Evolutionary conservation across 1,140 invertebrate species (phyloP), one percentile per base, ranked within the genome.

Genomic region (Monochamus saltuarius): DNA sequence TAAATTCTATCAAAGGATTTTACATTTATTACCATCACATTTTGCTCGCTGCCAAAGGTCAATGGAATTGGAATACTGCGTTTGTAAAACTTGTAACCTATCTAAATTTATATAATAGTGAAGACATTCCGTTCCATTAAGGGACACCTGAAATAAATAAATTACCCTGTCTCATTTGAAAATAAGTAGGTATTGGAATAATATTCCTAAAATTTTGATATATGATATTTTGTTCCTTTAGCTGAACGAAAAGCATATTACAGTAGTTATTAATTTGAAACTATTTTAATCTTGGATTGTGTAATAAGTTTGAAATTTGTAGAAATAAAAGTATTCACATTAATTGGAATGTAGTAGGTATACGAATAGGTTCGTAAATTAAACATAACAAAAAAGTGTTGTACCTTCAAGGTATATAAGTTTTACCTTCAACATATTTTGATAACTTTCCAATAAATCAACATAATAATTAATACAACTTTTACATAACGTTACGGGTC

Each of bases 401-500:
- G 34, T 51, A 52, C 35, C 35, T 53, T 53, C 11, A 59, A 59
- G 14, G 35, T 52, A 59, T n/a, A 60, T 46, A 57, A 13, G n/a
- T 42, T 46, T 59, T 80, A 77, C 78, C 43, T 71, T 65, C 35
- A 76, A 61, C 62, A 84, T 76, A 60, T 80, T 76, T 56, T 79
- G 52, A 65, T 81, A 82, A 60, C 77, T 78, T n/a, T 72, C 66
- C 57, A 73, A 52, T 58, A 83, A 75, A 55, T 70, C 66, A 10
- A 79, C 76, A 76, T 82, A 83, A 55, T 75, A 59, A 54, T 78
- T 63, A 9, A 82, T 74, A 75, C 83, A 84, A 17, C 70, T 72
- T 68, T 81, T 77, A 73, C 83, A 84, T 22, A 83, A 66, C 58
- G 73, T 78, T 59, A 84, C 78, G 9, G 83, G 83, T 58, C 77